Base-by-base conservation (phyloP, 2,888 invertebrate genomes). In the Ceramica pisi region DNA sequence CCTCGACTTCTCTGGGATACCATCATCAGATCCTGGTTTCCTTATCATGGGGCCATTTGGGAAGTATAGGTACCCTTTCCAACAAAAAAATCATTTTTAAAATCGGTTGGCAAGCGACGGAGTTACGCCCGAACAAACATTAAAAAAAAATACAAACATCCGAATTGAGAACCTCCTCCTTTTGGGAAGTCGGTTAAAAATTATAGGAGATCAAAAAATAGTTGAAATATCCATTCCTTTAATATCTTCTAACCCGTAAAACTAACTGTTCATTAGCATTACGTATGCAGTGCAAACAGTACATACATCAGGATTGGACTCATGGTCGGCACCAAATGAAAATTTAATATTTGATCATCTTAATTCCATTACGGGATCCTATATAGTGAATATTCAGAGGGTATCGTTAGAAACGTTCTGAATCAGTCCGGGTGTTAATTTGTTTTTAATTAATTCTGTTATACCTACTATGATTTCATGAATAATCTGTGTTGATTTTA, bases 281-380 rank as follows among this genome's bases (percentile, higher is more conserved):
- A 80, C 63, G 5, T 77, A 70, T 74, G 73, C 61, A 80, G 26
- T 74, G 68, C 62, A 72, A 80, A 76, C 65, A 78, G 71, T 77
- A 71, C 63, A 71, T 64, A 67, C 63, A 68, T 67, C 46, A 74
- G 68, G 56, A 78, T 76, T 55, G 63, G 63, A 65, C 64, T 67
- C 50, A 76, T 69, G 82, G 78, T 77, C 65, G 75, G 66, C 19
- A 63, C 69, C 72, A 66, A 87, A 86, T 86, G 86, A 85, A 84
- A 88, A 80, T 83, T 85, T 85, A 87, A 88, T 88, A 86, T 86
- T 88, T 86, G 79, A 86, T 84, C 80, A 81, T 78, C 67, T 73
- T 82, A 84, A 82, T 82, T 82, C 72, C 75, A 75, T 82, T 84
- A 81, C 67, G 61, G 64, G 61, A 74, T 60, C 63, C 67, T 69